Base-by-base conservation (phyloP, 2,888 invertebrate species). In the Dryadula phaetusa region DNA sequence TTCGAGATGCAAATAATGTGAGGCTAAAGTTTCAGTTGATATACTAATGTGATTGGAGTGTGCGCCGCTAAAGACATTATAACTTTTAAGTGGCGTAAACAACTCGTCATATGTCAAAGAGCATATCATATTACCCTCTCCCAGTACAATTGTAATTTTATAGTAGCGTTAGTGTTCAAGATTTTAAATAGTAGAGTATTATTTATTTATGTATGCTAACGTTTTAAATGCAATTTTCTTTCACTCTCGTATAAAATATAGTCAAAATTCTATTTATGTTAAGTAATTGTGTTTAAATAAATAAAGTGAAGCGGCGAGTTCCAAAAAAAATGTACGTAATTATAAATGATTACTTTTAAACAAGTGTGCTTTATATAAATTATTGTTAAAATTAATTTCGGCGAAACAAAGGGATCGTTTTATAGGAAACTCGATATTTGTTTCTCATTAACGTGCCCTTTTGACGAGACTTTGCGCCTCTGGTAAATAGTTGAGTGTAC, bases 41-140 rank as follows among this genome's bases (percentile, higher is more conserved):
- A 83, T 83, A 81, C 82, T 88, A 86, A 88, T 86, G 81, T 84
- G 85, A 90, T 88, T 84, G 83, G 81, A 77, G 49, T 73, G 79
- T 75, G 76, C 71, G 70, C 70, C 69, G 77, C 82, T 85, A 83
- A 87, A 79, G 77, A 78, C 75, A 80, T 84, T 81, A 79, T 77
- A 84, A 85, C 79, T 87, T 87, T 82, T 81, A 82, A 87, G 83
- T 87, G 85, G 77, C 79, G 78, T 79, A 84, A 84, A 85, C 81
- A 84, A 82, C 76, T 77, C 70, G 75, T 70, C 68, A 69, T 53
- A 49, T 66, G 47, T 40, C 20, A 53, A 52, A 46, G 18, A 64
- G 37, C 32, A 58, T 74, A 65, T 62, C 52, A 34, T 64, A 71
- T 70, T 49, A 66, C 53, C 18, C 25, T 53, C 54, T 72, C 52